Evolutionary conservation across 1,140 invertebrate genomes (phyloP), one percentile per base, ranked within the genome.

Genomic region (Calliopsis andreniformis): DNA sequence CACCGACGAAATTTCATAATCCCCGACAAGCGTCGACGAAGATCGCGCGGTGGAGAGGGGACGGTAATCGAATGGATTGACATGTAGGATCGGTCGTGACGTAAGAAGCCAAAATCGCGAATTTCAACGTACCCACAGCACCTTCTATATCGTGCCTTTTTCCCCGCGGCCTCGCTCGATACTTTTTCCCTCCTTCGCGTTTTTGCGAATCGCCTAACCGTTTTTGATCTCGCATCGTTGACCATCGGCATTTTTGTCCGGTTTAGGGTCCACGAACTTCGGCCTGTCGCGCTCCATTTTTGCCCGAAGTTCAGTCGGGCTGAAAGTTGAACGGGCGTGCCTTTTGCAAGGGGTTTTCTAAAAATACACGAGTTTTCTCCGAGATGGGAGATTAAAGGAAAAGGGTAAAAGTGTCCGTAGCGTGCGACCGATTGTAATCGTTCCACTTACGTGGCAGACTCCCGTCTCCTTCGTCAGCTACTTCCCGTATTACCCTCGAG

Each of bases 1-100:
- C 79, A 80, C 28, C 78, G 71, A n/a, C 45, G 53, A 82, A 82
- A 82, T 82, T 70, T 82, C 64, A 81, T 82, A 82, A 82, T 82
- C 80, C 59, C 20, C 66, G 71, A 76, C 59, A 62, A 59, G 56
- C 72, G 39, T 42, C 63, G 49, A 39, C 8, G 64, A 51, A 55
- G 49, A 73, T 76, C 78, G 61, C 32, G 30, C 35, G 5, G n/a
- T n/a, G n/a, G n/a, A n/a, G n/a, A n/a, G 10, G 16, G 23, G 32
- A 45, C 71, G 80, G 81, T 80, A 80, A 39, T 30, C 39, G 56
- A 67, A 62, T 39, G 49, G 43, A 81, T 79, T 71, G 55, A 67
- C 51, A n/a, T n/a, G 35, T 16, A 43, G 23, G 47, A 64, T 55
- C 61, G 61, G 66, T 6, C 10, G 25, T 14, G 20, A 14, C n/a